phyloP scores from a whole-genome alignment of 2,888 invertebrate species.

The Acanthacorydalis orientalis region DNA sequence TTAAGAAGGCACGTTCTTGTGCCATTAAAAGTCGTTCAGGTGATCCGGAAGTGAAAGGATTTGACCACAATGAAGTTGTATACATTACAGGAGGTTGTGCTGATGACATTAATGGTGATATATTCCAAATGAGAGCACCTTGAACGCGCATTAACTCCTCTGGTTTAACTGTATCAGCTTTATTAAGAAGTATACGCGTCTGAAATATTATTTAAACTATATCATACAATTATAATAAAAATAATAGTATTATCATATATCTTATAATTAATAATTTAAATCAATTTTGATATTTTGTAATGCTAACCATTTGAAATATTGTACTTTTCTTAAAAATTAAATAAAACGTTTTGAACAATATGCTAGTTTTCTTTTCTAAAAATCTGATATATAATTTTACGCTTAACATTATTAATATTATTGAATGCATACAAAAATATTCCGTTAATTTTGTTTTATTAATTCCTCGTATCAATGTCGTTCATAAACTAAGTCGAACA shows the following conservation, averaged over 20 bases:
- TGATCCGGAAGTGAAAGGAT: constrained; percentile 66
- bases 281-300: no score
- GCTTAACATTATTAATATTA: no score
- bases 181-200: constrained; percentile 86
- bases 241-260: neutral
- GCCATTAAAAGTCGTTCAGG: constrained; percentile 68
- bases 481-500: no score
- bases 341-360: no score
- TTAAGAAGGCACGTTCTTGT: constrained; percentile 75
- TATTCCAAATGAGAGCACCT: constrained; percentile 89
- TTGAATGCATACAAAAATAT: no score
- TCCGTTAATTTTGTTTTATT: no score
- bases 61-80: constrained; percentile 75
- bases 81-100: constrained; percentile 88
- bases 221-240: no score
- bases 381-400: no score
- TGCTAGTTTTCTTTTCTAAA: no score
- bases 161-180: constrained; percentile 82
- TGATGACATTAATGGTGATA: constrained; percentile 90
- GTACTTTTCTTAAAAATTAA: no score
- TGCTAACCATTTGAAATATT: no score
- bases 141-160: constrained; percentile 88
- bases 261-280: neutral
- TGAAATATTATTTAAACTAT: constrained; percentile 17
- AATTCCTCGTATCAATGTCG: no score